Base-by-base conservation (phyloP, 2,113 vertebrate genomes). In the Sorex fumeus region DNA sequence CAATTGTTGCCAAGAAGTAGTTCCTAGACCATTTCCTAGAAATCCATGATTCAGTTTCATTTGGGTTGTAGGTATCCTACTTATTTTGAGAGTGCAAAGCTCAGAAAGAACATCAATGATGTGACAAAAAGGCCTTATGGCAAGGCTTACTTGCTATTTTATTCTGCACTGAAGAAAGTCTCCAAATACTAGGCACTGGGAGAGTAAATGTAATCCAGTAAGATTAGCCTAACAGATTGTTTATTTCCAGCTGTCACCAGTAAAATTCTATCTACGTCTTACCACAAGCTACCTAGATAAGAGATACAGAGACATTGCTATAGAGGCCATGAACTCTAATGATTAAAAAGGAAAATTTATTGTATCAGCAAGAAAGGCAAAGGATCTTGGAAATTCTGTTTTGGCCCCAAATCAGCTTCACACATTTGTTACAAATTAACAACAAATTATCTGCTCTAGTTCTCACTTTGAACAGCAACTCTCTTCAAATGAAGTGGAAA, bases 371-470 rank as follows among this genome's bases (percentile, higher is more conserved):
- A 83, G 85, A 53, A 19, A 81, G 43, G 60, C 32, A 70, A 84
- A 83, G 10, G 23, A 76, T 62, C 71, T 88, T 72, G 32, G 69
- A 88, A 87, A 84, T 76, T 93, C 64, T 79, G 40, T 36, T 86
- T 90, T 86, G 60, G 91, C 32, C 30, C 30, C 12, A 67, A 45
- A 94, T 32, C 27, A 19, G 84, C 36, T 92, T 75, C 32, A 47
- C 80, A 88, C 45, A 78, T 84, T 84, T 88, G 34, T 66, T 77
- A 40, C 45, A 91, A 92, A 92, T 85, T 90, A 92, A 81, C 76
- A 91, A 80, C 76, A 91, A 80, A 85, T 85, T 90, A 86, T 53
- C 66, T 87, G 60, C 50, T 92, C 81, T 86, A 72, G 50, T 95
- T 92, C 67, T 95, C 62, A 74, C 84, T 88, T 13, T 40, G 83